Base-by-base conservation (phyloP, 1,140 invertebrate genomes). In the Drosophila kurseongensis region DNA sequence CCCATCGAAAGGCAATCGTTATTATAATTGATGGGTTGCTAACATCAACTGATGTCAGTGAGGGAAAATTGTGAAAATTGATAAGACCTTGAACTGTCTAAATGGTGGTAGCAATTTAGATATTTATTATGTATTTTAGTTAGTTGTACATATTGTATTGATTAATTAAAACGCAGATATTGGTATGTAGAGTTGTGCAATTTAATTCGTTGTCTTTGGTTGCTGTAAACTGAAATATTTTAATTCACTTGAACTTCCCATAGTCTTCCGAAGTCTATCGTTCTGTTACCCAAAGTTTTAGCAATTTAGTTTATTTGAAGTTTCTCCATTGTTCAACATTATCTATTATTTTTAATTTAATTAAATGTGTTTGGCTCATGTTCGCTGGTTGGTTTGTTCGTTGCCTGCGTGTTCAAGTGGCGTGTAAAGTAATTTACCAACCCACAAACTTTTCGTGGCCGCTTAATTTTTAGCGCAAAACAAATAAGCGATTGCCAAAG, bases 391-490 rank as follows among this genome's bases (percentile, higher is more conserved):
- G 45, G 62, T 58, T 51, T 55, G 66, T 78, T 61, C 66, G 59
- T 62, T 79, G 84, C 61, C 80, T 89, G 84, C 84, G 84, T 88
- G 84, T 84, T 78, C 73, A 89, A 89, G 85, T 89, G 66, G 84
- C 84, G 80, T 89, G 84, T 89, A 89, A 89, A 90, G 69, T 84
- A 89, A 89, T 89, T 84, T 80, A 74, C 40, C 58, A 63, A 54
- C 27, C 82, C 66, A 55, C 69, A 61, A 75, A 80, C 74, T 52
- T 81, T 88, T 76, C 54, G 66, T 66, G 58, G 67, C 42, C 52
- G 65, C 88, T 88, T 83, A 88, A 83, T 89, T 88, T 84, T 83
- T 68, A 89, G 84, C 83, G 76, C 48, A 84, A 89, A 88, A 76
- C 77, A 86, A 88, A 88, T 86, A 88, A 83, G 86, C 79, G 80